A percentile compares a stretch with the other conserved stretches of the same genome.
These are phyloP conservation scores for Miltochrista miniata DNA, from an alignment of 2,888 invertebrate species.

Conservation along the genomic window DNA sequence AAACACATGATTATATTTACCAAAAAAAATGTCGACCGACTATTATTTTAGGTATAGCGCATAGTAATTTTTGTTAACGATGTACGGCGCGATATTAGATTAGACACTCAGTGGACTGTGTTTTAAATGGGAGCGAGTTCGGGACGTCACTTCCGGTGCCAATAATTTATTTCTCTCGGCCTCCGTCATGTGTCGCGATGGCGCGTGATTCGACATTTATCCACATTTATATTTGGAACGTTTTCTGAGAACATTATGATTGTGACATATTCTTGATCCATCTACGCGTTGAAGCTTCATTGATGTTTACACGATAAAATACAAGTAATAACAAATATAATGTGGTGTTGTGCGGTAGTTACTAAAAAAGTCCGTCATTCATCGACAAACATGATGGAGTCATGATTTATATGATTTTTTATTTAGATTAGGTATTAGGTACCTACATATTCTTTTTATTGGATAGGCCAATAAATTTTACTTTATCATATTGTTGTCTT, in stretches of 20 bases:
- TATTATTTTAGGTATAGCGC: constrained; percentile 33
- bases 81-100: constrained; percentile 33
- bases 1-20: constrained; percentile 37
- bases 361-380: neutral
- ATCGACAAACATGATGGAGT: neutral
- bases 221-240: constrained; percentile 73
- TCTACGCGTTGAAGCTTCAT: constrained; percentile 31
- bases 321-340: constrained; percentile 10
- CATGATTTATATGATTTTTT: too few species aligned
- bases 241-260: constrained; percentile 71
- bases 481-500: too few species aligned
- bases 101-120: constrained; percentile 55
- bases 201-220: constrained; percentile 75
- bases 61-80: constrained; percentile 36
- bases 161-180: constrained; percentile 79
- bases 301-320: constrained; percentile 23
- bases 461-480: too few species aligned
- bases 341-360: constrained; percentile 1
- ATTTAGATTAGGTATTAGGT: too few species aligned
- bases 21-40: constrained; percentile 41
- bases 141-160: constrained; percentile 81
- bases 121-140: constrained; percentile 77
- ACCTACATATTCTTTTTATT: too few species aligned
- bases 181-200: constrained; percentile 75
- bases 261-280: constrained; percentile 59